Percentiles rank a stretch among this genome's conserved stretches.
These are phyloP conservation scores for Sinonovacula constricta DNA, from an alignment of 1,140 invertebrate genomes.

Conservation along the genomic window DNA sequence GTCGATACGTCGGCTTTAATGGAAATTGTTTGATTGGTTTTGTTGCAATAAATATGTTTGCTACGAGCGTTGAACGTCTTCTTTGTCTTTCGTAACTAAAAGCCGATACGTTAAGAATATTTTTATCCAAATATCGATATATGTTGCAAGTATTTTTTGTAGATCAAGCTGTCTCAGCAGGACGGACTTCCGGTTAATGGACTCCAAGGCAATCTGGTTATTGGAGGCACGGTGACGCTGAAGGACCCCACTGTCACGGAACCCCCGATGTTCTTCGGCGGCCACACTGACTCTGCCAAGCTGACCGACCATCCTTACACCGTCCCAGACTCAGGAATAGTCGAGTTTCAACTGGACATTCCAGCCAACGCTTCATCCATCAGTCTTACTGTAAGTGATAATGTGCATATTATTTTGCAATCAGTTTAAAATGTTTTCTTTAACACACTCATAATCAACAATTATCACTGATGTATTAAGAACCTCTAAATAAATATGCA, in stretches of 20 bases:
- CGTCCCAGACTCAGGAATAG: constrained; percentile 65
- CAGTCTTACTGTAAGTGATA: constrained; percentile 57
- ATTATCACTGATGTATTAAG: too few relatives aligned
- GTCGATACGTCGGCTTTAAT: too few relatives aligned
- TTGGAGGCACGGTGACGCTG: constrained; percentile 53
- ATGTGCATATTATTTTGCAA: neutral
- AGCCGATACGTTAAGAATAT: too few relatives aligned
- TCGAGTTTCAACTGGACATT: constrained; percentile 63
- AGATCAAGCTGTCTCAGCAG: constrained; percentile 66
- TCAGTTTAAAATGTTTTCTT: neutral
- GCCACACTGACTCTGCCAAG: constrained; percentile 29
- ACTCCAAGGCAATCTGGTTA: constrained; percentile 21
- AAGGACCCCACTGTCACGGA: constrained; percentile 42
- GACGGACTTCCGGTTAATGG: constrained; percentile 63
- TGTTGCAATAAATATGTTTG: too few relatives aligned
- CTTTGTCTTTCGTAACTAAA: too few relatives aligned
- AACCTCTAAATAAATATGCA: too few relatives aligned
- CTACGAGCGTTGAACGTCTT: too few relatives aligned
- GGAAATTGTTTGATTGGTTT: too few relatives aligned
- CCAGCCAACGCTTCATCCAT: constrained; percentile 65
- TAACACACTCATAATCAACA: neutral
- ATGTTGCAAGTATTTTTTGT: too few relatives aligned
- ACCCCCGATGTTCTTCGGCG: constrained; percentile 29
- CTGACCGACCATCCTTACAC: constrained; percentile 51
- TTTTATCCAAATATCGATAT: too few relatives aligned